Percentiles rank a stretch among this genome's conserved stretches.
phyloP scores from a whole-genome alignment of 1,140 invertebrate species.

The Chelonus insularis region DNA sequence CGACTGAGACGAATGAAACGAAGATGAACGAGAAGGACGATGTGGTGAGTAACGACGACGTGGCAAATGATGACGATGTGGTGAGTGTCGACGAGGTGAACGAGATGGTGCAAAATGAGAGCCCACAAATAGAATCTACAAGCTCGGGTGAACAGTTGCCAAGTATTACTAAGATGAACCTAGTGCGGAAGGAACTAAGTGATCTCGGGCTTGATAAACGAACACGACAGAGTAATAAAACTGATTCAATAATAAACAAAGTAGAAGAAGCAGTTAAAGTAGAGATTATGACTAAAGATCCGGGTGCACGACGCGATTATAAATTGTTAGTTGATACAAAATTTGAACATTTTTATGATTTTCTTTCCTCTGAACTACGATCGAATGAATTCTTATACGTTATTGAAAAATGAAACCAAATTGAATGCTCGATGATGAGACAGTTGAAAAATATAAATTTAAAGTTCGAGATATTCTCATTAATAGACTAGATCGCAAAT shows the following conservation, averaged over 20 bases:
- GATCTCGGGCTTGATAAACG: neutral
- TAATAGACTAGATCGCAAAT: slow-evolving; percentile 27
- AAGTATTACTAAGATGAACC: neutral
- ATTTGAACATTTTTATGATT: slow-evolving; percentile 33
- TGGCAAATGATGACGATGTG: neutral
- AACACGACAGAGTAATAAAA: neutral
- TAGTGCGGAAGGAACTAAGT: neutral
- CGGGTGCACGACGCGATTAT: slow-evolving; percentile 22
- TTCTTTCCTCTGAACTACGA: slow-evolving; percentile 23
- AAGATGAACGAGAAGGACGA: too few relatives aligned
- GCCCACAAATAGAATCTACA: neutral
- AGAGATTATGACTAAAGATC: slow-evolving; percentile 22
- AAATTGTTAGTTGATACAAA: slow-evolving; percentile 20
- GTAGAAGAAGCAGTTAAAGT: slow-evolving; percentile 29
- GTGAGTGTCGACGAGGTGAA: neutral
- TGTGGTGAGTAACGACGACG: neutral
- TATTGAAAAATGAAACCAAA: slow-evolving; percentile 6
- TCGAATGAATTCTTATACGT: slow-evolving; percentile 25
- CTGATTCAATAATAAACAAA: slow-evolving; percentile 14
- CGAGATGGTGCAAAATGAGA: neutral
- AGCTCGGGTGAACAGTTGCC: neutral
- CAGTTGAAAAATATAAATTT: slow-evolving; percentile 23
- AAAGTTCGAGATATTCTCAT: slow-evolving; percentile 31
- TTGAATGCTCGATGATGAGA: slow-evolving; percentile 5
- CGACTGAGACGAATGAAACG: too few relatives aligned